Evolutionary conservation across 2,113 vertebrate genomes (phyloP).

Genomic region (Emydura subglobosa): DNA sequence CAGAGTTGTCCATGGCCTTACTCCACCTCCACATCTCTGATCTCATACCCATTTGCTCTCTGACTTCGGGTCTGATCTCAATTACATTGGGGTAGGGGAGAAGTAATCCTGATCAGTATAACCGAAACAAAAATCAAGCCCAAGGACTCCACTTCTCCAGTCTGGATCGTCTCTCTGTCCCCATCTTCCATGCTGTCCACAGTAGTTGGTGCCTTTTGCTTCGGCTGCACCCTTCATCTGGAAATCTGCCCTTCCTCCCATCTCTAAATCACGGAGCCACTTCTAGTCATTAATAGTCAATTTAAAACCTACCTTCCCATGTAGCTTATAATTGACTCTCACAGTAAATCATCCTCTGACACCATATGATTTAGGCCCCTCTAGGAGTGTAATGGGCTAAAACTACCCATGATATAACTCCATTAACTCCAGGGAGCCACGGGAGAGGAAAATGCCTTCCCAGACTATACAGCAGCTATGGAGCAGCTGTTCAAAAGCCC

Average conservation of each 20-base stretch:
- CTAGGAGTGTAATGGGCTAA: not conserved
- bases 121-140: not conserved
- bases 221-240: not conserved
- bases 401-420: not conserved
- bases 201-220: not conserved
- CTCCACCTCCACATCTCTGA: not conserved
- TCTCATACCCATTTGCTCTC: not conserved
- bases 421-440: not conserved
- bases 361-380: not conserved
- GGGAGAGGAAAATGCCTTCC: not conserved
- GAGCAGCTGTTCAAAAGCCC: not conserved
- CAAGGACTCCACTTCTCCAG: not conserved
- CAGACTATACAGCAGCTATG: not conserved
- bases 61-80: not conserved
- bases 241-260: not conserved
- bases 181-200: not conserved
- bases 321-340: not conserved
- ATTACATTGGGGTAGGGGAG: not conserved
- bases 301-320: not conserved
- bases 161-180: not conserved
- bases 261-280: not conserved
- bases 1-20: not conserved
- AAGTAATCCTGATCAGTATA: not conserved
- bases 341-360: not conserved
- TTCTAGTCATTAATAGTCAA: not conserved